phyloP scores from a whole-genome alignment of 2,888 invertebrate species.

The Eristalis arbustorum region DNA sequence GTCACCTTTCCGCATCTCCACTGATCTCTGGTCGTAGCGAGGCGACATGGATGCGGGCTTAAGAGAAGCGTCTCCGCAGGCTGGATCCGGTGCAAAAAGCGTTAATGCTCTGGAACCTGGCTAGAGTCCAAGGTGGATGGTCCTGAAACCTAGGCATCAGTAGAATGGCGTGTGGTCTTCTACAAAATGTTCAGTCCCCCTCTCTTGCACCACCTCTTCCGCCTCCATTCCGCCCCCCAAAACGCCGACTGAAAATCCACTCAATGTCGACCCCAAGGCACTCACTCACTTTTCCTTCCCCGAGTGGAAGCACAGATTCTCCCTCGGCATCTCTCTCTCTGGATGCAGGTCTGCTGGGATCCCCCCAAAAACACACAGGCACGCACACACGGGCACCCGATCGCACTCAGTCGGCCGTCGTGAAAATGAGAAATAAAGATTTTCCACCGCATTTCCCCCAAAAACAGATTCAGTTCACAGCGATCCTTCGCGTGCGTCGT shows the following conservation, averaged over 20 bases:
- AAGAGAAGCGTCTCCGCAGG: too few relatives aligned
- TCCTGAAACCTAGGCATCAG: too few relatives aligned
- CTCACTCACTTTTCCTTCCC: neutral
- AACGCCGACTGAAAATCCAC: neutral
- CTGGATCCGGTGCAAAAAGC: too few relatives aligned
- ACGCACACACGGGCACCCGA: neutral
- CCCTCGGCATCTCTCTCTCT: neutral
- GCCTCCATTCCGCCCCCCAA: neutral
- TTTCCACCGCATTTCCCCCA: conserved; percentile 50
- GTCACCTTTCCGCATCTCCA: too few relatives aligned
- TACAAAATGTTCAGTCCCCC: too few relatives aligned
- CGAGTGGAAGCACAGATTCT: neutral
- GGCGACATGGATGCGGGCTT: too few relatives aligned
- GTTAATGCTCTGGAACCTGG: too few relatives aligned
- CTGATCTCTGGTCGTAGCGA: too few relatives aligned
- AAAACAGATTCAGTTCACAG: conserved; percentile 54
- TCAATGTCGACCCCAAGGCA: neutral
- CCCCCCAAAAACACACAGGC: conserved; percentile 2
- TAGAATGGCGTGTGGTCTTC: too few relatives aligned
- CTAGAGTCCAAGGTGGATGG: too few relatives aligned
- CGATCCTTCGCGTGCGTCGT: conserved; percentile 49
- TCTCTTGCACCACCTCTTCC: neutral
- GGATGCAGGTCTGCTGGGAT: neutral
- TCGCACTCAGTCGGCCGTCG: neutral
- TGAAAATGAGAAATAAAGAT: neutral